These are phyloP conservation scores for Poeciliopsis prolifica DNA, from an alignment of 2,113 vertebrate genomes.

Conservation along the genomic window DNA sequence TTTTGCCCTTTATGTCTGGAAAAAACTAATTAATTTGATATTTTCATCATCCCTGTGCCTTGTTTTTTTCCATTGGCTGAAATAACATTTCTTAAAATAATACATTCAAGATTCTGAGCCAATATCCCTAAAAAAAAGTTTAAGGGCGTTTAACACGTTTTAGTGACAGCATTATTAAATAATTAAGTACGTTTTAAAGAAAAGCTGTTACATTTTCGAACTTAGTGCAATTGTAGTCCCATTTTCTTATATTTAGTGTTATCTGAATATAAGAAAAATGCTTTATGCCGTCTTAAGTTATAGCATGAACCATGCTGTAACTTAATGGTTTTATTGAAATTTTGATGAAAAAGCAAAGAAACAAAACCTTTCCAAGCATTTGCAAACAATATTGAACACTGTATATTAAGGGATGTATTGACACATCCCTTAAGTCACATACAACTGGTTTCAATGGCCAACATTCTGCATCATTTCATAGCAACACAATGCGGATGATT, in stretches of 20 bases:
- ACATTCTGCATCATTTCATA: conserved; percentile 35
- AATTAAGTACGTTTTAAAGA: not conserved
- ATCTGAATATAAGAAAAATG: no score
- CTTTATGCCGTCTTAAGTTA: no score
- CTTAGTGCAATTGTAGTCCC: no score
- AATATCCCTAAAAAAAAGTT: not conserved
- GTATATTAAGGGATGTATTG: not conserved
- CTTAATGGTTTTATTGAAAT: not conserved
- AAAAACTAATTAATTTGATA: not conserved
- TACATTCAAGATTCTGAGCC: not conserved
- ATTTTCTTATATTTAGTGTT: not conserved
- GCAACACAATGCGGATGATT: conserved; percentile 68
- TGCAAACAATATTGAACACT: not conserved
- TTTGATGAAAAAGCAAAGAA: not conserved
- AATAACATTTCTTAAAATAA: not conserved
- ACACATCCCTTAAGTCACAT: not conserved
- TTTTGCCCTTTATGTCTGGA: not conserved
- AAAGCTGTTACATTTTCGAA: not conserved
- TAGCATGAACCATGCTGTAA: no score
- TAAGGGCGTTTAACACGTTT: not conserved
- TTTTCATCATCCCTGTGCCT: not conserved
- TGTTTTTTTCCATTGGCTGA: not conserved
- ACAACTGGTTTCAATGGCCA: conserved; percentile 9
- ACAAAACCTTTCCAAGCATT: no score
- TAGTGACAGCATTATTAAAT: not conserved